Base-by-base conservation (phyloP, 2,888 invertebrate genomes). In the Dilophus febrilis region DNA sequence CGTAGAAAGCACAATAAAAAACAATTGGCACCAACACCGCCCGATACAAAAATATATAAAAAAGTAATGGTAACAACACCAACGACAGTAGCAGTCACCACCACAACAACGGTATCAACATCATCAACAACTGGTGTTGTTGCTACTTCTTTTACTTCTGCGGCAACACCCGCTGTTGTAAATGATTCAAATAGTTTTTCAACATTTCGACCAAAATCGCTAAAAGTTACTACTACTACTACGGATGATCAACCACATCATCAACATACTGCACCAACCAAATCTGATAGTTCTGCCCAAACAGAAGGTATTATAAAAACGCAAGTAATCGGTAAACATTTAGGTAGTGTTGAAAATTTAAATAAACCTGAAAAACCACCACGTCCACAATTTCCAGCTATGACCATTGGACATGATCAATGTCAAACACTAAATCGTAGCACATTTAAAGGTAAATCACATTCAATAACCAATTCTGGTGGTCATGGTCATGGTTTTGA, bases 1-100 rank as follows among this genome's bases (percentile, higher is more conserved):
- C 61, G 71, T 47, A 66, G 84, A 42, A 70, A 80, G 51, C 82
- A 82, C 60, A 77, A 79, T 50, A n/a, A n/a, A n/a, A 84, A 84
- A 54, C 78, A 79, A 5, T 63, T 70, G 27, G 80, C 80, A 1
- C 81, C 80, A 3, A 74, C 73, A 12, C 79, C 79, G 29, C 76
- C 76, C 44, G 33, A 51, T 22, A 44, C 26, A n/a, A 8, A 22
- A 37, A 37, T 28, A 28, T 29, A 4, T 28, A 14, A 4, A 22
- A 22, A 22, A 22, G 8, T 8, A 6, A 22, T 22, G 8, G 35
- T 38, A 14, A 31, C 40, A 19, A 28, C 26, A 38, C 27, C 26
- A 35, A 30, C 28, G 11, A 35, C 37, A 37, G 17, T 16, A 12
- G 26, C 40, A 14, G 31, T 37, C 11, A 28, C 37, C 30, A 35